phyloP scores from a whole-genome alignment of 1,140 invertebrate species.

The Ganaspis sp. region DNA sequence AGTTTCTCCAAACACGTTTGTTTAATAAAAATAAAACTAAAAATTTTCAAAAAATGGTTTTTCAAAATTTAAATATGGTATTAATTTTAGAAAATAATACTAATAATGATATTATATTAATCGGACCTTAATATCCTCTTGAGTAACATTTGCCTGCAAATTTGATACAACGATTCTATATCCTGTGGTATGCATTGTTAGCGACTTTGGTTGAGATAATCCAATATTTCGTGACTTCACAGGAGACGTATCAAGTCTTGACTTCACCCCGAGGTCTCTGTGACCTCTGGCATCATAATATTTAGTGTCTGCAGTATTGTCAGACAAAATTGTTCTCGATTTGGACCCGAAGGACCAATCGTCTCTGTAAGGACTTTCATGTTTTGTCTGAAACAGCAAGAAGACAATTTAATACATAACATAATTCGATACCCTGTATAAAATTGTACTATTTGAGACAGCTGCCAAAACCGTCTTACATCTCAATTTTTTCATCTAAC shows the following conservation, averaged over 20 bases:
- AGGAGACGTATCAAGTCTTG: conserved; percentile 73
- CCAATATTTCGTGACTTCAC: conserved; percentile 74
- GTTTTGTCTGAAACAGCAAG: conserved; percentile 56
- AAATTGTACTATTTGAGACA: too few species aligned
- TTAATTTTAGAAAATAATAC: neutral
- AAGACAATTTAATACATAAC: conserved; percentile 30
- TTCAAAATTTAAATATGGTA: conserved; percentile 10
- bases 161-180: conserved; percentile 92
- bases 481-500: too few species aligned
- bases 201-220: conserved; percentile 75
- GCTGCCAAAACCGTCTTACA: too few species aligned
- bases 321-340: conserved; percentile 67
- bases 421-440: too few species aligned
- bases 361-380: conserved; percentile 58
- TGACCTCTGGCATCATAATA: conserved; percentile 67
- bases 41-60: too few species aligned
- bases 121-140: conserved; percentile 90
- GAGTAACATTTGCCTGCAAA: conserved; percentile 88
- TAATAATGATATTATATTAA: conserved; percentile 8
- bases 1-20: too few species aligned
- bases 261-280: conserved; percentile 72
- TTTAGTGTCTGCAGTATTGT: conserved; percentile 69
- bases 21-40: too few species aligned
- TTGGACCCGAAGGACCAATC: conserved; percentile 69
- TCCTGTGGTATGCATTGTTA: conserved; percentile 75